Evolutionary conservation across 2,113 vertebrate species (phyloP), one percentile per base, ranked within the genome.

Genomic region (Zingel zingel): DNA sequence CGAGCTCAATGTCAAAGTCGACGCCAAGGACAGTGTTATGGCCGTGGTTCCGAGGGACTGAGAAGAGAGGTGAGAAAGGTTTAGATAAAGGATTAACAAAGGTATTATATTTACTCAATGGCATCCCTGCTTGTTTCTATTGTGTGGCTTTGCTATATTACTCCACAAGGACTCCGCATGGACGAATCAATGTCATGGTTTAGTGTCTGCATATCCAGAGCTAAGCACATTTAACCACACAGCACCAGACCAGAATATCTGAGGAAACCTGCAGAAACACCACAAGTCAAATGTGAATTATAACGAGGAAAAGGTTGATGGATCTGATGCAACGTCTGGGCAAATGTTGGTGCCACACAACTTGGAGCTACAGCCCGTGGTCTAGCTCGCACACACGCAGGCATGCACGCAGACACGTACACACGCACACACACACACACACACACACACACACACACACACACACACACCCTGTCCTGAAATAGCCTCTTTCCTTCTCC

Each of bases 1-100:
- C 98, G 83, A 96, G 93, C 95, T 99, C 98, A 73, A 99, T 97
- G 93, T 99, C 97, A 87, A 97, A 96, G 89, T 95, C 93, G 2
- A 93, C 91, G 86, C 95, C 97, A 68, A 98, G 94, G 51, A 98
- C 93, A 13, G 97, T 97, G 94, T 96, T 97, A 23, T 94, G 92
- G 75, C 94, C 96, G 5, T 95, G 96, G 84, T 97, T 97, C 39
- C 97, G 96, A 14, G 98, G 98, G 92, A 99, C 98, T 99, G 91
- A 18, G 83, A 92, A 82, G 43, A 83, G 86, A 84, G 50, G 80
- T 15, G 12, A 73, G 80, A 92, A 69, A 71, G 57, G 83, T 69
- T 83, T 86, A 71, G 83, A 85, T 80, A 83, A 86, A 77, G 88
- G 85, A 91, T 94, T 84, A 92, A 85, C 73, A 36, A 51, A 87